Conservation (phyloP, 2,797 vertebrate genomes). For the Channallabes apus region DNA sequence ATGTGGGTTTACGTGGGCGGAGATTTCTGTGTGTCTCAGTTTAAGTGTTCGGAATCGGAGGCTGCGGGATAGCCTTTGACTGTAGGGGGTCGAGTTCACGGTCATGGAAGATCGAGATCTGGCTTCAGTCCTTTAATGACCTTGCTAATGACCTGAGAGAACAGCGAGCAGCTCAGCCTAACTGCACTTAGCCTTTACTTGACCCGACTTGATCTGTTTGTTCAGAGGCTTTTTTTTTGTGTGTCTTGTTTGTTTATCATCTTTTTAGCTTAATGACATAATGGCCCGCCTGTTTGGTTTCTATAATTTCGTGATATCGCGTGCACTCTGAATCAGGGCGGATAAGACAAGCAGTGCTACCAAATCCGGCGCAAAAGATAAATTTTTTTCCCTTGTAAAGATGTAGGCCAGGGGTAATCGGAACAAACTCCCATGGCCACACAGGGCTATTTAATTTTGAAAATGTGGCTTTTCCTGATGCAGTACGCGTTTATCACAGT, state of each 20-base stretch:
- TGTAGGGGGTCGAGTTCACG: constrained; percentile 44
- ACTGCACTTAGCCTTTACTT: constrained; percentile 69
- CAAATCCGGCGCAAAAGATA: constrained; percentile 17
- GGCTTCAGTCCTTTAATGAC: constrained; percentile 64
- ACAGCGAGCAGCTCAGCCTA: constrained; percentile 63
- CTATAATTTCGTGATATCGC: not conserved
- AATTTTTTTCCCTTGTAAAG: constrained; percentile 7
- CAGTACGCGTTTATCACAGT: not conserved
- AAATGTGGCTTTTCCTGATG: constrained; percentile 23
- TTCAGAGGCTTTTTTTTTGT: constrained; percentile 33
- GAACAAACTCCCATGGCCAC: constrained; percentile 4
- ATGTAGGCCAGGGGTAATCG: constrained; percentile 24
- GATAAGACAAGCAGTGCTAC: not conserved
- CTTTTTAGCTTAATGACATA: constrained; percentile 30
- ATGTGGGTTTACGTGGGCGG: constrained; percentile 57
- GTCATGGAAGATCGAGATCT: constrained; percentile 45
- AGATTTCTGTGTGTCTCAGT: constrained; percentile 19
- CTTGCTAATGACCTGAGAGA: constrained; percentile 71
- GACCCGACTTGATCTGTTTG: constrained; percentile 59
- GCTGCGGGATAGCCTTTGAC: not conserved
- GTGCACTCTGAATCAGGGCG: not conserved
- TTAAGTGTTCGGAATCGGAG: constrained; percentile 18
- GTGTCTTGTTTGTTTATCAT: constrained; percentile 27
- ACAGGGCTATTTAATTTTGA: constrained; percentile 6
- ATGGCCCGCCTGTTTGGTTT: constrained; percentile 23